Conservation (phyloP, 2,797 vertebrate species). For the Tadarida brasiliensis region DNA sequence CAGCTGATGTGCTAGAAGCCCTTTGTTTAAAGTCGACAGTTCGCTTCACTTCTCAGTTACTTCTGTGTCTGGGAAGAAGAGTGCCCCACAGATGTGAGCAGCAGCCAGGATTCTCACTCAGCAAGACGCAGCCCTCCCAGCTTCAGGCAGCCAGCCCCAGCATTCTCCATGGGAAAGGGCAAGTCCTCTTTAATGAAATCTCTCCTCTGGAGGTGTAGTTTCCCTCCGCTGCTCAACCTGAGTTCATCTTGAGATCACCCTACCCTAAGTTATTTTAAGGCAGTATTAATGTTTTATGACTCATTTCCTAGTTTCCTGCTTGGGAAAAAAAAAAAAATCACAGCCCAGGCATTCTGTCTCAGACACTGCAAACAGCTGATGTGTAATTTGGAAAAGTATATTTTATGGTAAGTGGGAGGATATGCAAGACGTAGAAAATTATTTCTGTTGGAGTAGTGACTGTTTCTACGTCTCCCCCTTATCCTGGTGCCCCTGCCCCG, state of each 20-base stretch:
- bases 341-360: conserved; percentile 63
- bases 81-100: background rate
- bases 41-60: background rate
- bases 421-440: conserved; percentile 47
- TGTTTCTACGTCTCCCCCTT: background rate
- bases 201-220: conserved; percentile 71
- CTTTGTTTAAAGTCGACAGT: background rate
- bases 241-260: conserved; percentile 75
- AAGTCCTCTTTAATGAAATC: conserved; percentile 82
- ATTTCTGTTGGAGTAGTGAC: conserved; percentile 43
- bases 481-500: too few species aligned
- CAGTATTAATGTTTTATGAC: conserved; percentile 83
- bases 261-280: conserved; percentile 79
- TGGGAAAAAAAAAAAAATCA: conserved; percentile 34
- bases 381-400: conserved; percentile 69
- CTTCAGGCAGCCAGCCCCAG: background rate
- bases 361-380: conserved; percentile 76
- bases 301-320: conserved; percentile 82
- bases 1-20: conserved; percentile 73
- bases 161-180: conserved; percentile 70
- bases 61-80: conserved; percentile 34
- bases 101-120: conserved; percentile 25
- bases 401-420: conserved; percentile 62
- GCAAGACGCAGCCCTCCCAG: conserved; percentile 62
- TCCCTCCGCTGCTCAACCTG: conserved; percentile 60